These are phyloP conservation scores for Miniopterus natalensis DNA, from an alignment of 2,113 vertebrate species.

Conservation along the genomic window DNA sequence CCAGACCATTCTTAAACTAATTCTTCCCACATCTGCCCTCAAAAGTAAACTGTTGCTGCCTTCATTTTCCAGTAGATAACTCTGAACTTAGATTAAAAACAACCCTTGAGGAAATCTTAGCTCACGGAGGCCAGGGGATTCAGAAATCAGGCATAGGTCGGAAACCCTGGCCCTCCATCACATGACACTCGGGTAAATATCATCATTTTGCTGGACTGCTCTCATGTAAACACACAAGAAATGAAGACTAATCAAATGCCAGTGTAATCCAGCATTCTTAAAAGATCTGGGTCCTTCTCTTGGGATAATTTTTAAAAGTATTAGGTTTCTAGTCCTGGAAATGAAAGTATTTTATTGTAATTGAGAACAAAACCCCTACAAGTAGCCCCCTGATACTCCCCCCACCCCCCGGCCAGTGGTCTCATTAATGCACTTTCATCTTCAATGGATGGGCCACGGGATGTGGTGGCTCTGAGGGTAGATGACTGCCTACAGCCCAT, in stretches of 20 bases:
- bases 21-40: not conserved
- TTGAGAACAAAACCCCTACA: conserved; percentile 32
- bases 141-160: not conserved
- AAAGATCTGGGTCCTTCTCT: not conserved
- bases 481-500: not conserved
- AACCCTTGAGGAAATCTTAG: not conserved
- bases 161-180: not conserved
- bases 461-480: not conserved
- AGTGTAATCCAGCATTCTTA: not conserved
- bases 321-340: not conserved
- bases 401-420: not conserved
- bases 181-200: not conserved
- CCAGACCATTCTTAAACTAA: not conserved
- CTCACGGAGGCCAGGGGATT: not conserved
- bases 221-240: not conserved
- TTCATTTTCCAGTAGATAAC: not conserved
- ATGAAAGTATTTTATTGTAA: conserved; percentile 36
- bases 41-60: not conserved
- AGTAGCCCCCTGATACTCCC: not conserved
- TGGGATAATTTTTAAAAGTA: not conserved
- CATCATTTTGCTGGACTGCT: not conserved
- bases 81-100: not conserved
- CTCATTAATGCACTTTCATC: not conserved
- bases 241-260: not conserved
- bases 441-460: not conserved